A percentile compares a stretch with the other conserved stretches of the same genome.
These are phyloP conservation scores for Gulo gulo DNA, from an alignment of 2,113 vertebrate species.

Conservation along the genomic window DNA sequence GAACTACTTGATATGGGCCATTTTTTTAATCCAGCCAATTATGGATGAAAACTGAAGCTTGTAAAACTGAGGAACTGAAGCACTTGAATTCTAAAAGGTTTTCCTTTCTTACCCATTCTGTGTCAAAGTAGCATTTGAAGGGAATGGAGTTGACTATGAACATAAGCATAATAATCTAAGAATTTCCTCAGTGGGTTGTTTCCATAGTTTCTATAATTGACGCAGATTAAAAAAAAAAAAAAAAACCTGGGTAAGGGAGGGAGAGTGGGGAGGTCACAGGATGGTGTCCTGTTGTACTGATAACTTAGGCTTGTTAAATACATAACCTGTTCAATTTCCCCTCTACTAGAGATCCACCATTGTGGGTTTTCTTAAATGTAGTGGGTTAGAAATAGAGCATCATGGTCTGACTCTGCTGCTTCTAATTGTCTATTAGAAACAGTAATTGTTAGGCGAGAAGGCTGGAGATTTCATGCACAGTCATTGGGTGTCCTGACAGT, in stretches of 20 bases:
- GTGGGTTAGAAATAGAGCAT: not conserved
- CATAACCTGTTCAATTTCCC: not conserved
- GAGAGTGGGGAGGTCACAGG: not conserved
- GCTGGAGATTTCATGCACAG: not conserved
- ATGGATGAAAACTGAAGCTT: not conserved
- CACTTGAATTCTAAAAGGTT: not conserved
- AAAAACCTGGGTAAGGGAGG: fast-evolving
- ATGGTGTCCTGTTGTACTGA: not conserved
- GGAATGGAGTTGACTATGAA: not conserved
- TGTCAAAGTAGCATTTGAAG: not conserved
- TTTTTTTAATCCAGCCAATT: not conserved
- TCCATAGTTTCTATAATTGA: not conserved
- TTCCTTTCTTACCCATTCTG: not conserved
- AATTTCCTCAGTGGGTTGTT: not conserved
- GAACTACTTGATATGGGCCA: not conserved
- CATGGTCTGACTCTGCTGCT: not conserved
- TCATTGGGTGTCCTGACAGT: not conserved
- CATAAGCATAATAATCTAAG: not conserved
- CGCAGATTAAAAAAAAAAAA: not conserved
- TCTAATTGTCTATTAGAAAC: not conserved
- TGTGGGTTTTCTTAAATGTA: not conserved
- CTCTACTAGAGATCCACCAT: not conserved
- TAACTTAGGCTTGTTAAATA: not conserved
- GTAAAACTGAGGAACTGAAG: not conserved
- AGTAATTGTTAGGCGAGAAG: not conserved